phyloP scores from a whole-genome alignment of 2,113 vertebrate genomes.

The Eptesicus fuscus region DNA sequence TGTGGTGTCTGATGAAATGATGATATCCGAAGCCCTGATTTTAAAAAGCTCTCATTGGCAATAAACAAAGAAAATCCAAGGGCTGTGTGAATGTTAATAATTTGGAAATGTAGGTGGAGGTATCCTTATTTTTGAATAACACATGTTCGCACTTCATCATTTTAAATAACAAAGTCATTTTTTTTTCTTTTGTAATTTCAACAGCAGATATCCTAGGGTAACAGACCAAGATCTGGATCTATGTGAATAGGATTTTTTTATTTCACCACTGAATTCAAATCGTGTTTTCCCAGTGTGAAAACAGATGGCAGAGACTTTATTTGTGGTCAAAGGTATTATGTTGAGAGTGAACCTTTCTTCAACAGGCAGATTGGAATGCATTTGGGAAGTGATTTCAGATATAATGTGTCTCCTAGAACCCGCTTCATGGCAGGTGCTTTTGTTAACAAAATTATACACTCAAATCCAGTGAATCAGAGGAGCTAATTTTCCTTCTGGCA shows the following conservation, averaged over 20 bases:
- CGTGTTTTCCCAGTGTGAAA: constrained; percentile 54
- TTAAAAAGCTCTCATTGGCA: neutral
- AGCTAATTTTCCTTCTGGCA: constrained; percentile 58
- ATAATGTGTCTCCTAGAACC: neutral
- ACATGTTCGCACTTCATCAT: constrained; percentile 30
- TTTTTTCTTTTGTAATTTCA: constrained; percentile 45
- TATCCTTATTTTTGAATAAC: constrained; percentile 25
- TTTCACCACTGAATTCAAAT: constrained; percentile 59
- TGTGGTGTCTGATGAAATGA: neutral
- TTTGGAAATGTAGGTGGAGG: neutral
- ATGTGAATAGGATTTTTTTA: constrained; percentile 48
- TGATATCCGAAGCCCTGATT: neutral
- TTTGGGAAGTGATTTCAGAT: constrained; percentile 52
- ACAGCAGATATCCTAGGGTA: constrained; percentile 13
- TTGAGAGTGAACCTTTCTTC: constrained; percentile 36
- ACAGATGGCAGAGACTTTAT: constrained; percentile 62
- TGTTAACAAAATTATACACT: constrained; percentile 57
- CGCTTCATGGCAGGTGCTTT: constrained; percentile 35
- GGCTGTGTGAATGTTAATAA: constrained; percentile 4
- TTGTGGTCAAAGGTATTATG: constrained; percentile 58
- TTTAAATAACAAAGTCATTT: constrained; percentile 53
- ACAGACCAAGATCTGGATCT: constrained; percentile 52
- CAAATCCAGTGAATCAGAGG: constrained; percentile 22
- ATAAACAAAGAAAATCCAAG: constrained; percentile 27
- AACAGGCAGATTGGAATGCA: constrained; percentile 45